Evolutionary conservation across 2,113 vertebrate genomes (phyloP).

Genomic region (Tauraco erythrolophus): DNA sequence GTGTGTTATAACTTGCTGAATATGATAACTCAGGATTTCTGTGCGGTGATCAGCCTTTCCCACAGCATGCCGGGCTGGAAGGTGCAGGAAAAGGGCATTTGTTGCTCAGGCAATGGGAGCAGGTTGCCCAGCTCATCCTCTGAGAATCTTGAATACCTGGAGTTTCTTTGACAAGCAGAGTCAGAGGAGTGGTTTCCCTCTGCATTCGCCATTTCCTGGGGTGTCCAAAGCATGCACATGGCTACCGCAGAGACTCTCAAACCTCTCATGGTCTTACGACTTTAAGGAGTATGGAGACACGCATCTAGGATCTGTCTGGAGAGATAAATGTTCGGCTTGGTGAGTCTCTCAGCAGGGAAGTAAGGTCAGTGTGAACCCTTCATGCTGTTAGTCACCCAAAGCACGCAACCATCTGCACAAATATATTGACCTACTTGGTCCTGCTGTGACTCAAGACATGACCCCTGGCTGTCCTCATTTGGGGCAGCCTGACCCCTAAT

Average conservation of each 20-base stretch:
- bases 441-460: neutral
- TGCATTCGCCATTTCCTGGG: neutral
- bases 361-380: neutral
- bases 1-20: neutral
- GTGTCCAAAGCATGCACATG: neutral
- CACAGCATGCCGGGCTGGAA: neutral
- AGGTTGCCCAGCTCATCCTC: neutral
- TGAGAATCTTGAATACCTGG: neutral
- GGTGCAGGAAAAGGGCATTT: neutral
- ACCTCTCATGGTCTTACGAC: neutral
- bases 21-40: neutral
- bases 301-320: neutral
- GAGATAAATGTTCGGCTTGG: neutral
- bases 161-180: neutral
- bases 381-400: neutral
- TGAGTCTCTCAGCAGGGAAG: neutral
- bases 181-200: neutral
- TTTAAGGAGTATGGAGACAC: neutral
- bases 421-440: neutral
- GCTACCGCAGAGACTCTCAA: neutral
- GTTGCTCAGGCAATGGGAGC: neutral
- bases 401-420: accelerated
- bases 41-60: accelerated
- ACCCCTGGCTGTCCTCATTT: neutral
- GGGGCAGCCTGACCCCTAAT: neutral